phyloP scores from a whole-genome alignment of 2,888 invertebrate species.

The Maniola hyperantus region DNA sequence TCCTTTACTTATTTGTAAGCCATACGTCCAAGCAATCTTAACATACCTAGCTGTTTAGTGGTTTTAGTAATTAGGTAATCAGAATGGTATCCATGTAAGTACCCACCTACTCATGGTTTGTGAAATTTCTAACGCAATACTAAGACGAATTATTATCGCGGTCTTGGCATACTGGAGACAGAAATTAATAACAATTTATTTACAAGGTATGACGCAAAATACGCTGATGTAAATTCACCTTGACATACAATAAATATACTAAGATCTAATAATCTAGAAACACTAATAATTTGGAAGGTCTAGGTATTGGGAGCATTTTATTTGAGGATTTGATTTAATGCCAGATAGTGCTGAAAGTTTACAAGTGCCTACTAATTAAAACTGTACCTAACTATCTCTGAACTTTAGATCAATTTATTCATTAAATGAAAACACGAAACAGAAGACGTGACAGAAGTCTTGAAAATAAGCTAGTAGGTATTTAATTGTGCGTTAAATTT shows the following conservation, averaged over 20 bases:
- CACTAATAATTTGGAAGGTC: conserved; percentile 4
- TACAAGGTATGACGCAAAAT: conserved; percentile 22
- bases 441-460: too few relatives aligned
- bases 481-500: too few relatives aligned
- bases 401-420: too few relatives aligned
- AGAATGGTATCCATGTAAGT: not conserved
- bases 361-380: conserved; percentile 1
- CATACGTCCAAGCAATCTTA: not conserved
- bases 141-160: not conserved
- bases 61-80: not conserved
- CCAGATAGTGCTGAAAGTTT: conserved; percentile 4
- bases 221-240: conserved; percentile 29
- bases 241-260: conserved; percentile 26
- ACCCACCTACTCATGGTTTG: not conserved
- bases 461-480: too few relatives aligned
- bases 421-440: too few relatives aligned
- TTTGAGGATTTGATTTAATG: conserved; percentile 6
- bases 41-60: not conserved
- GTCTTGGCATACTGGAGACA: conserved; percentile 30
- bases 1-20: too few relatives aligned
- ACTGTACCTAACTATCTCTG: not conserved
- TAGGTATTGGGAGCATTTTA: not conserved
- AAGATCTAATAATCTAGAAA: conserved; percentile 9
- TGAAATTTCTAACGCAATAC: conserved; percentile 6
- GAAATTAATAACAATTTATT: conserved; percentile 34